Evolutionary conservation across 1,140 invertebrate genomes (phyloP).

Genomic region (Drosophila funebris): DNA sequence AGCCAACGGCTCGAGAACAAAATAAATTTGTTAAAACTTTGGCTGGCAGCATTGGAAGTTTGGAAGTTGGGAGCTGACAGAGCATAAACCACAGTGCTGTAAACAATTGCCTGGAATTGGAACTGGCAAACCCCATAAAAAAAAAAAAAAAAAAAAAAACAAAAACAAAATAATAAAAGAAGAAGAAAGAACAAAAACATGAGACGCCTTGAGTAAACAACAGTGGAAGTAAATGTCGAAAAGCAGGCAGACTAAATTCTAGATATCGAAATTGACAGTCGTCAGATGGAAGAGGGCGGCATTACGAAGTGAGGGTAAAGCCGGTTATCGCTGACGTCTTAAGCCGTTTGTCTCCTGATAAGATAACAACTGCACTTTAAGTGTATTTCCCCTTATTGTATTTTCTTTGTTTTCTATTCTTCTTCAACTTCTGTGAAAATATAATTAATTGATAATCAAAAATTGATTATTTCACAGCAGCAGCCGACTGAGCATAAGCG

Average conservation of each 20-base stretch:
- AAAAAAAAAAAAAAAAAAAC: constrained; percentile 21
- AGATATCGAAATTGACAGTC: constrained; percentile 64
- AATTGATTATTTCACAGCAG: constrained; percentile 55
- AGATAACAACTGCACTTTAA: constrained; percentile 36
- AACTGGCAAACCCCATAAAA: constrained; percentile 54
- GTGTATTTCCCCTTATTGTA: background rate
- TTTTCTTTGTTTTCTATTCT: background rate
- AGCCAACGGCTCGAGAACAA: constrained; percentile 52
- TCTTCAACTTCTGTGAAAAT: constrained; percentile 40
- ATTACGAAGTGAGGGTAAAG: background rate
- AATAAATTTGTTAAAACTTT: constrained; percentile 65
- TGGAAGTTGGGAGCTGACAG: constrained; percentile 8
- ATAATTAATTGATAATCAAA: constrained; percentile 77
- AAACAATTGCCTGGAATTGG: constrained; percentile 59
- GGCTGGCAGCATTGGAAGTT: constrained; percentile 18
- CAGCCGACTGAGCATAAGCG: background rate
- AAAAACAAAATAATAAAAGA: constrained; percentile 35
- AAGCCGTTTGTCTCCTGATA: constrained; percentile 43
- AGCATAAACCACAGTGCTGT: constrained; percentile 63
- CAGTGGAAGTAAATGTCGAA: constrained; percentile 63
- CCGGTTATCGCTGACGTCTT: constrained; percentile 30
- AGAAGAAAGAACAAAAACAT: constrained; percentile 20
- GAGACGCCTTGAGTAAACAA: constrained; percentile 58
- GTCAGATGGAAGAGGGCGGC: too few species aligned
- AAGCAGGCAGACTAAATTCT: constrained; percentile 49